Base-by-base conservation (phyloP, 2,113 vertebrate species). In the Equus quagga region DNA sequence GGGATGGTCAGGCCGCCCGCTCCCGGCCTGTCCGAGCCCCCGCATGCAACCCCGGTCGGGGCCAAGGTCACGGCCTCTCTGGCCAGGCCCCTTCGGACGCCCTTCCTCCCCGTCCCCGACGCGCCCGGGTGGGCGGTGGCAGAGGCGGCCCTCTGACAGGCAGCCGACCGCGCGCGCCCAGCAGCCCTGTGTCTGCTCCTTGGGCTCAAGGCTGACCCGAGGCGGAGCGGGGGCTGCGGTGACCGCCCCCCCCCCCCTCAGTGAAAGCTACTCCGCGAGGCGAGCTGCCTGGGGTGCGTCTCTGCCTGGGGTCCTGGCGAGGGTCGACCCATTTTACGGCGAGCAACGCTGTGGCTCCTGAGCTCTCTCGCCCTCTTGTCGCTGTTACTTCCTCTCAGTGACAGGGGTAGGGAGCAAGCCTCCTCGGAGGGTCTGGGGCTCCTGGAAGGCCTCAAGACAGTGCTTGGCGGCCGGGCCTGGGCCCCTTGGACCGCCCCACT, bases 51-150 rank as follows among this genome's bases (percentile, higher is more conserved):
- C 58, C 8, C 0, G 31, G 87, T 67, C 96, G 75, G 69, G 62
- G 93, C 97, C 97, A 97, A 96, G 92, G 96, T 96, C 97, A 96
- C 1, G 21, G 92, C 5, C 46, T 31, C 85, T 78, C 13, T 0
- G 11, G 58, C 51, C 12, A 69, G 54, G 75, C 17, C 23, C 44
- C 49, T 89, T 6, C 1, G 18, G 46, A 18, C 41, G n/a, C 3
- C 49, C 5, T 49, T 26, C 1, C 21, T 58, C 13, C 33, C 19
- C 26, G n/a, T 65, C 62, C 70, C 18, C 0, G 36, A 3, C 41
- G 5, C 1, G 8, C 23, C 49, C 1, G 15, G 3, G 21, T 15
- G 80, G 54, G 46, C 26, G 2, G 2, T 0, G 65, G n/a, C 13
- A 73, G 67, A 64, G 17, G 19, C 14, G 14, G 2, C 36, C 18